Evolutionary conservation across 2,113 vertebrate genomes (phyloP), one percentile per base, ranked within the genome.

Genomic region (human (Homo sapiens)): DNA sequence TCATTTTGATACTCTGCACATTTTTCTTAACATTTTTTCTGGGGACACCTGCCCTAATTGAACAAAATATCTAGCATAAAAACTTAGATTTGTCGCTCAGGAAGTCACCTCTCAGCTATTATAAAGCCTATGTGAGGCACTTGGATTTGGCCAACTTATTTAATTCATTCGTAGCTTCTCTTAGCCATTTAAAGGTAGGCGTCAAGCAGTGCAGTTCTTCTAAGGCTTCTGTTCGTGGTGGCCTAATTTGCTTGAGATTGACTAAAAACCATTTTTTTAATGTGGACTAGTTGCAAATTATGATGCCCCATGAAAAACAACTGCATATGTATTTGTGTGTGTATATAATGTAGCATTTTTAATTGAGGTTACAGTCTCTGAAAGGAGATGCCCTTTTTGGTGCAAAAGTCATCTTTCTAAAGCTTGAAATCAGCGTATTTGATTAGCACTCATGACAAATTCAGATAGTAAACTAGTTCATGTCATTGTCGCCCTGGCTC

Each of bases 81-180:
- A 90, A 80, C 38, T 94, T 91, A 45, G n/a, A 80, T 81, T 48
- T 80, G 75, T 75, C 52, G 8, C 52, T 85, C 64, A 55, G 93
- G 75, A 94, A 96, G 90, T 84, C 81, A 87, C 32, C 64, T 90
- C 25, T 89, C 88, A 27, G 2, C 61, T 52, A 27, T 75, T 64
- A 17, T 35, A 61, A 81, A 83, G 55, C 32, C 35, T 43, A 35
- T 94, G 82, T 40, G 97, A 96, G 81, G 78, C 96, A 43, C 86
- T 98, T 32, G 79, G 0, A n/a, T 96, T 13, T 94, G 89, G 73
- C 5, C 83, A 84, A n/a, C 72, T 75, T 94, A 43, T 86, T 76
- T 92, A 93, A 89, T 72, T 89, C 83, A 70, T 90, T 93, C 1
- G 13, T 52, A 80, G 91, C 43, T 52, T 23, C 50, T 87, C 57